Evolutionary conservation across 2,888 invertebrate genomes (phyloP).

Genomic region (Caenorhabditis sp.): DNA sequence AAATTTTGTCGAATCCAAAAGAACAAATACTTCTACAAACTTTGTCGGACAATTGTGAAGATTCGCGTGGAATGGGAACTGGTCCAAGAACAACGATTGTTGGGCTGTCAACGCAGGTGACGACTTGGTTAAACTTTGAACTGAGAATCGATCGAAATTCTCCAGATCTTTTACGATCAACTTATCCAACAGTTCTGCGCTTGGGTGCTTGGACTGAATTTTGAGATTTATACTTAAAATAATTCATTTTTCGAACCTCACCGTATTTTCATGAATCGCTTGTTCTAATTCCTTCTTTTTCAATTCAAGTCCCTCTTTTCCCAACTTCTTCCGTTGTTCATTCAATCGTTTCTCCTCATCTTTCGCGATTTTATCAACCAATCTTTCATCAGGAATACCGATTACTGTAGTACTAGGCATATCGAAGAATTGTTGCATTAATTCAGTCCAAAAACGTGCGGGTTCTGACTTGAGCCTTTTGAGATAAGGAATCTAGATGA

Average conservation of each 20-base stretch:
- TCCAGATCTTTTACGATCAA: constrained; percentile 82
- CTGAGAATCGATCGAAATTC: constrained; percentile 75
- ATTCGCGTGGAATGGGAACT: constrained; percentile 57
- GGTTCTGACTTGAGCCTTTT: constrained; percentile 76
- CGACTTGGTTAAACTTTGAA: constrained; percentile 36
- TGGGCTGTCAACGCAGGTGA: constrained; percentile 17
- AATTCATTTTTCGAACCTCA: constrained; percentile 68
- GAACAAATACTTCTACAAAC: constrained; percentile 59
- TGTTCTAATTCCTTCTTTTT: constrained; percentile 77
- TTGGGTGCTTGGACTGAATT: constrained; percentile 75
- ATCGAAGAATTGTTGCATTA: constrained; percentile 74
- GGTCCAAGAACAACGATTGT: constrained; percentile 33
- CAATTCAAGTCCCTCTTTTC: constrained; percentile 78
- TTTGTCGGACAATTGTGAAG: constrained; percentile 59
- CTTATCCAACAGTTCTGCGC: constrained; percentile 79
- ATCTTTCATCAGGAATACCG: constrained; percentile 78
- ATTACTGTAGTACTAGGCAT: constrained; percentile 70
- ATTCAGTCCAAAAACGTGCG: constrained; percentile 79
- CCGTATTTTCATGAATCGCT: constrained; percentile 83
- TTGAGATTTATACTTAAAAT: no score
- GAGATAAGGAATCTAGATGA: constrained; percentile 17
- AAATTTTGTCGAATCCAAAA: constrained; percentile 57
- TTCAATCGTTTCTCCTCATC: constrained; percentile 81
- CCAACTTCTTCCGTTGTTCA: constrained; percentile 78
- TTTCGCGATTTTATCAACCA: constrained; percentile 75